A percentile compares a stretch with the other conserved stretches of the same genome.
Evolutionary conservation across 2,113 vertebrate species (phyloP).

Genomic region (Marmota monax): DNA sequence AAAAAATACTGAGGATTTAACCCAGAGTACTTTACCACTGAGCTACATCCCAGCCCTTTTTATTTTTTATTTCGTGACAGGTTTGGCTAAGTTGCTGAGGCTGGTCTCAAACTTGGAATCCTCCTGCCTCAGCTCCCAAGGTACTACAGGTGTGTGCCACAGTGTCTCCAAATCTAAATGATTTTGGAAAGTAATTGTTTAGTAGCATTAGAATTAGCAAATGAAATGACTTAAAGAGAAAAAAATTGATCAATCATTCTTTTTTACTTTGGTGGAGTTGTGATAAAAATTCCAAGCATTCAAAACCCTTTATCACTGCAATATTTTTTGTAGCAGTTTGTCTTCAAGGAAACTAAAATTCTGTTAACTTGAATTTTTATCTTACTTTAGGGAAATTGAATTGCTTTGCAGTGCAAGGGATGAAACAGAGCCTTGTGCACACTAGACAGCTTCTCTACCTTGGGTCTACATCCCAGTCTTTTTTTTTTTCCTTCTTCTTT

Average conservation of each 20-base stretch:
- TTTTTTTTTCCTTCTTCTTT: too few relatives aligned
- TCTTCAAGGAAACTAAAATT: background rate
- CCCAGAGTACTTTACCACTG: too few relatives aligned
- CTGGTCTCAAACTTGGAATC: too few relatives aligned
- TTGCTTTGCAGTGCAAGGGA: background rate
- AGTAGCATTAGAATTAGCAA: background rate
- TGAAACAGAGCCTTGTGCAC: background rate
- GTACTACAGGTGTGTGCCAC: too few relatives aligned
- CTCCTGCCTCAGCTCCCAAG: too few relatives aligned
- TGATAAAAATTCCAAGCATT: background rate
- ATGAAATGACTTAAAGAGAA: background rate
- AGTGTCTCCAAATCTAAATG: too few relatives aligned
- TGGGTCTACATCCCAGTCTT: too few relatives aligned
- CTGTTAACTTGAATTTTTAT: background rate
- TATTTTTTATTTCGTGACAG: too few relatives aligned
- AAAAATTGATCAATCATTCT: background rate
- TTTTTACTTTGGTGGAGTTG: background rate
- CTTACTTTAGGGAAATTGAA: slow-evolving; percentile 17
- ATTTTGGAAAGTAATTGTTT: background rate
- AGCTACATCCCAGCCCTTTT: too few relatives aligned
- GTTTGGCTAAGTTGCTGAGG: too few relatives aligned
- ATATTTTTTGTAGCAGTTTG: background rate
- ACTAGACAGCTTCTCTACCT: too few relatives aligned
- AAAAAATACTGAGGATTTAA: too few relatives aligned
- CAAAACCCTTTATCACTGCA: background rate